Evolutionary conservation across 1,140 invertebrate species (phyloP).

Genomic region (Maconellicoccus hirsutus): DNA sequence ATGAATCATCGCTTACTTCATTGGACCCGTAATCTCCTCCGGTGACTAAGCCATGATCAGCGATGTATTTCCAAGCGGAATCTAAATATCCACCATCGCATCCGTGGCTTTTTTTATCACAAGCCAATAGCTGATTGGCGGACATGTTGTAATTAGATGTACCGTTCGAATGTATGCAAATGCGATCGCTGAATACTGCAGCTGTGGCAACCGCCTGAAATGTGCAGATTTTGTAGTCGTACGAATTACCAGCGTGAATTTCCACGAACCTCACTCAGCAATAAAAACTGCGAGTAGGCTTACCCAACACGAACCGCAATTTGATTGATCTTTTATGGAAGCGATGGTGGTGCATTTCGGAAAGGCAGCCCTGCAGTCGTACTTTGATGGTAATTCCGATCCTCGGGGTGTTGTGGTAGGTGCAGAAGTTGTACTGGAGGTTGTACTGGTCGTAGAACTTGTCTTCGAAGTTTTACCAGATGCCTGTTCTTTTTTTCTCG

Average conservation of each 20-base stretch:
- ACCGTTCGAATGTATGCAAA: neutral
- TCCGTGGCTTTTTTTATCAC: constrained; percentile 51
- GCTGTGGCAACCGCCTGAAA: neutral
- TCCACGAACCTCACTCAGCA: no score
- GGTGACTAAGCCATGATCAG: constrained; percentile 38
- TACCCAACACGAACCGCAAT: constrained; percentile 55
- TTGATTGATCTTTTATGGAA: constrained; percentile 64
- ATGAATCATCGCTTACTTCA: no score
- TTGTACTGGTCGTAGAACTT: no score
- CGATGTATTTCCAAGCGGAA: constrained; percentile 48
- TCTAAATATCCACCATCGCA: constrained; percentile 49
- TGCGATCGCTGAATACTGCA: neutral
- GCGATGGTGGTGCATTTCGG: constrained; percentile 68
- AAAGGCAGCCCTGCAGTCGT: constrained; percentile 70
- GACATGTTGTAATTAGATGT: constrained; percentile 38
- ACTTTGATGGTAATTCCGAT: constrained; percentile 64
- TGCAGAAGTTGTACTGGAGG: no score
- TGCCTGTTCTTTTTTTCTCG: no score
- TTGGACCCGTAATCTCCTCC: no score
- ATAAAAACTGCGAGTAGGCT: no score
- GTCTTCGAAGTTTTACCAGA: no score
- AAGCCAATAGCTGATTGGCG: constrained; percentile 53
- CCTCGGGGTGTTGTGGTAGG: no score
- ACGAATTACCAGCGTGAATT: no score
- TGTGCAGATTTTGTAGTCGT: no score